Evolutionary conservation across 2,113 vertebrate genomes (phyloP), one percentile per base, ranked within the genome.

Genomic region (Todiramphus saurophagus): DNA sequence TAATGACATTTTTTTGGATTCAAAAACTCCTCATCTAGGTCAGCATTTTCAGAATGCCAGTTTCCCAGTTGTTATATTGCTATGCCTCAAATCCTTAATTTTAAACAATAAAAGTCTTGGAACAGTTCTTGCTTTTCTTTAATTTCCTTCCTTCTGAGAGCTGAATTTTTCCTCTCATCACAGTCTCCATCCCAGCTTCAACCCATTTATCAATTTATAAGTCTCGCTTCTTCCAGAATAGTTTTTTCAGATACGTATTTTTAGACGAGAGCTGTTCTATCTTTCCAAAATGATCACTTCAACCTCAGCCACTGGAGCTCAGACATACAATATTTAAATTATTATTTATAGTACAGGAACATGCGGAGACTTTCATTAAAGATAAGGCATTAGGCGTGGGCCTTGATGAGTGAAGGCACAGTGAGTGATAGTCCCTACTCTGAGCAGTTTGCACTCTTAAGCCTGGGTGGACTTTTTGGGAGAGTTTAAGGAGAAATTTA

Each of bases 281-380:
- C 94, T 94, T 96, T 96, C 95, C 89, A 94, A 97, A 95, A 94
- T 96, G 96, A 96, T 96, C 94, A 94, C 96, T 97, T 97, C 96
- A 96, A 95, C 94, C 89, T 94, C 94, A 96, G 92, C 94, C 92
- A 93, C 80, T 96, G 96, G 86, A 96, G 92, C 96, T 93, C 83
- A 94, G 96, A 92, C 92, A 95, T 96, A 95, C 96, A 96, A 96
- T 96, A 97, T 97, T 97, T 96, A 97, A 97, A 96, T 97, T 96
- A 96, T 95, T 96, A 96, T 96, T 96, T 97, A 96, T 97, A 94
- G 96, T 92, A 85, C 94, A 94, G 94, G 93, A 97, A 96, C 94
- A 94, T 37, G 89, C n/a, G 5, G 94, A 85, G 92, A 91, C 77
- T 95, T 94, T 94, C 95, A 94, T 94, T 95, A 96, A 96, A 89